Evolutionary conservation across 2,888 invertebrate genomes (phyloP).

Genomic region (Toxonevra muliebris): DNA sequence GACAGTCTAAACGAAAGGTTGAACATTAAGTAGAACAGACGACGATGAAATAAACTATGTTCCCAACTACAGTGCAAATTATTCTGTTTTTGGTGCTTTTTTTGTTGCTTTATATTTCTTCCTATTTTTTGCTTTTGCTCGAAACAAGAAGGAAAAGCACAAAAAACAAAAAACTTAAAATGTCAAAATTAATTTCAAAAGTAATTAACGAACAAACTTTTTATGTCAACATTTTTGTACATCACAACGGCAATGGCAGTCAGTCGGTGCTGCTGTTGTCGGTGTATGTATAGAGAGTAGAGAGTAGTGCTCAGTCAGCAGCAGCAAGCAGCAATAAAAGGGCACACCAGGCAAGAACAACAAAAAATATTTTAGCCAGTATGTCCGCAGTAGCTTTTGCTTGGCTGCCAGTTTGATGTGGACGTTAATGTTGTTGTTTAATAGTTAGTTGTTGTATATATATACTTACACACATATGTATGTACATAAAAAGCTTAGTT

Average conservation of each 20-base stretch:
- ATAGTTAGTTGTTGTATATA: not conserved
- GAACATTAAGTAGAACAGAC: constrained; percentile 24
- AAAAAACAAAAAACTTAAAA: constrained; percentile 39
- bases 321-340: too few relatives aligned
- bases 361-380: not conserved
- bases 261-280: not conserved
- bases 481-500: not conserved
- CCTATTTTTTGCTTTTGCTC: not conserved
- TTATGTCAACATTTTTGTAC: constrained; percentile 43
- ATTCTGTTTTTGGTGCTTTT: constrained; percentile 11
- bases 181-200: constrained; percentile 51
- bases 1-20: constrained; percentile 16
- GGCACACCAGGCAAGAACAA: not conserved
- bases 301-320: too few relatives aligned
- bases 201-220: constrained; percentile 51
- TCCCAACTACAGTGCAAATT: constrained; percentile 23
- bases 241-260: constrained; percentile 8
- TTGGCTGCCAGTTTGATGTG: not conserved
- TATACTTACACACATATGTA: not conserved
- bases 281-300: not conserved
- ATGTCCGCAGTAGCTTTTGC: constrained; percentile 6
- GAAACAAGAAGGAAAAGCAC: constrained; percentile 19
- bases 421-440: not conserved
- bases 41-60: constrained; percentile 22
- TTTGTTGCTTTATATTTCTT: not conserved